phyloP scores from a whole-genome alignment of 2,888 invertebrate species.

The Cactoblastis cactorum region DNA sequence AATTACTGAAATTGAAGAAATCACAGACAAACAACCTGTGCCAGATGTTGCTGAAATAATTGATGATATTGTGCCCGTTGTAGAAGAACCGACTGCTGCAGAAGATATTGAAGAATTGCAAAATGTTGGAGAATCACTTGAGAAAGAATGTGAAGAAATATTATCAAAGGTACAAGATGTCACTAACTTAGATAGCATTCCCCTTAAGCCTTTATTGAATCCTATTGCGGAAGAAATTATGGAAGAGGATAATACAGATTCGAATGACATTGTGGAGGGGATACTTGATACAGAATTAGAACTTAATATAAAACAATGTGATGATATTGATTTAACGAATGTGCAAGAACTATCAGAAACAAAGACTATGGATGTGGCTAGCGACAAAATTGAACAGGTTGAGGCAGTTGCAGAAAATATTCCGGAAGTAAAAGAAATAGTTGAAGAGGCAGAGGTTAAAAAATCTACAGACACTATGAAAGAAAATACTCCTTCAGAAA shows the following conservation, averaged over 20 bases:
- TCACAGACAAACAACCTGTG: conserved; percentile 47
- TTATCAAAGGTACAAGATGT: conserved; percentile 69
- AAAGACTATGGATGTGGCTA: conserved; percentile 26
- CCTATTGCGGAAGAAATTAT: conserved; percentile 61
- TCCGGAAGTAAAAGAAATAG: conserved; percentile 28
- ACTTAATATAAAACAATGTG: conserved; percentile 51
- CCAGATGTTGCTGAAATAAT: conserved; percentile 50
- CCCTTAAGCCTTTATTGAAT: conserved; percentile 57
- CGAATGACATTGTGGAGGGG: conserved; percentile 63
- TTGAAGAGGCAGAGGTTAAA: conserved; percentile 24
- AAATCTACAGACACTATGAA: conserved; percentile 26
- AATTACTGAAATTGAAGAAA: conserved; percentile 57
- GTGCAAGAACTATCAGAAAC: conserved; percentile 34
- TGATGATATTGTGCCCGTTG: conserved; percentile 54
- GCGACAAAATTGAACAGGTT: conserved; percentile 22
- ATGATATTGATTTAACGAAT: conserved; percentile 38
- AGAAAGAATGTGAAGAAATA: conserved; percentile 73
- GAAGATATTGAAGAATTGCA: conserved; percentile 62
- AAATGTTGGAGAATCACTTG: conserved; percentile 63
- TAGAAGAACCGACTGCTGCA: conserved; percentile 51
- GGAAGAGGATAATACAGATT: conserved; percentile 58
- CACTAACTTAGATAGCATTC: conserved; percentile 62
- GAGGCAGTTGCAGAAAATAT: conserved; percentile 16
- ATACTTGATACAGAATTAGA: conserved; percentile 64
- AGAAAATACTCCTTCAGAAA: conserved; percentile 25